Evolutionary conservation across 1,140 invertebrate species (phyloP).

Genomic region (Cydia splendana): DNA sequence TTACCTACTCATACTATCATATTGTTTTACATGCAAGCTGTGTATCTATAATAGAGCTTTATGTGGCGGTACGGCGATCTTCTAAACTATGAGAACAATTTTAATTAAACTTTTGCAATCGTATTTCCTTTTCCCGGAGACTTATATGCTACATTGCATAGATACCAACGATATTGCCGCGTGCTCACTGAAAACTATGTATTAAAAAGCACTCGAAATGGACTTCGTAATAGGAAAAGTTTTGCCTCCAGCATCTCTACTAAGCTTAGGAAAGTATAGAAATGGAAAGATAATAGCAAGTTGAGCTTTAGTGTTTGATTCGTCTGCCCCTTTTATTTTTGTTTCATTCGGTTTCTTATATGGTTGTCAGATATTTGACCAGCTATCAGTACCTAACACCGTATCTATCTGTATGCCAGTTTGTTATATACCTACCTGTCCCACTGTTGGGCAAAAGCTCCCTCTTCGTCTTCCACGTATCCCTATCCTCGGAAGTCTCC

Average conservation of each 20-base stretch:
- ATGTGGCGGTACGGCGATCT: background rate
- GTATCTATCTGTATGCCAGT: too few species aligned
- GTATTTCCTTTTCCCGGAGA: constrained; percentile 15
- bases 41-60: background rate
- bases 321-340: background rate
- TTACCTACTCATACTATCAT: background rate
- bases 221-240: constrained; percentile 4
- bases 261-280: background rate
- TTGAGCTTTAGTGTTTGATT: background rate
- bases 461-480: too few species aligned
- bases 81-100: constrained; percentile 31
- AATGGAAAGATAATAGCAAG: background rate
- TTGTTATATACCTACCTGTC: too few species aligned
- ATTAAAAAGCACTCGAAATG: constrained; percentile 11
- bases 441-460: too few species aligned
- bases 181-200: constrained; percentile 1
- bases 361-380: background rate
- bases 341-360: background rate
- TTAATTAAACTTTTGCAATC: constrained; percentile 29
- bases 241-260: background rate
- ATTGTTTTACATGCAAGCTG: background rate
- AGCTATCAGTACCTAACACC: background rate
- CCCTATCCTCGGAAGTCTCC: too few species aligned
- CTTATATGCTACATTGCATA: constrained; percentile 23
- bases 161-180: background rate